Percentiles rank a stretch among this genome's conserved stretches.
phyloP scores from a whole-genome alignment of 2,888 invertebrate species.

The Tupiocoris notatus region DNA sequence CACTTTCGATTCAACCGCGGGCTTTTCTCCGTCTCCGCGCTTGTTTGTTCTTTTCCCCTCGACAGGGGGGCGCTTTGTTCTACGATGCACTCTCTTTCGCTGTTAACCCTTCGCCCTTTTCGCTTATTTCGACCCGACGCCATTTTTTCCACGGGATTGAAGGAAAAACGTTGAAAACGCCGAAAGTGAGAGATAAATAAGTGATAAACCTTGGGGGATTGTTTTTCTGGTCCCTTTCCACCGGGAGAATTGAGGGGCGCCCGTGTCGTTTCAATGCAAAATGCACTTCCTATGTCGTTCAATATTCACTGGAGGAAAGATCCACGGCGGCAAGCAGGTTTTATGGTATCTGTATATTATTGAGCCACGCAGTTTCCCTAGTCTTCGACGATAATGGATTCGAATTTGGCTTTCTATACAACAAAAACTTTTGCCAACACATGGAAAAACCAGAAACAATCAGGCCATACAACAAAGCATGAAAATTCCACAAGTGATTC shows the following conservation, averaged over 20 bases:
- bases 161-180: neutral
- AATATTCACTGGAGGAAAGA: neutral
- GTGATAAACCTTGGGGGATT: neutral
- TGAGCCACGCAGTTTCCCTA: too few species aligned
- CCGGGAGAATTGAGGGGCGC: neutral
- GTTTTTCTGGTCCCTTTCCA: neutral
- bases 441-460: too few species aligned
- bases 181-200: neutral
- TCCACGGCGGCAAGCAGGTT: too few species aligned
- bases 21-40: neutral
- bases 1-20: neutral
- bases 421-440: too few species aligned
- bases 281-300: neutral
- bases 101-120: neutral
- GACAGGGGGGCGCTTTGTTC: neutral
- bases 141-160: neutral
- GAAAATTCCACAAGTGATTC: too few species aligned
- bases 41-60: neutral
- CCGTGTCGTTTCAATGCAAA: neutral
- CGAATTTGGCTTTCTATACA: too few species aligned
- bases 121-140: neutral
- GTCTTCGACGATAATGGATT: too few species aligned
- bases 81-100: too few species aligned
- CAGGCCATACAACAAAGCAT: too few species aligned
- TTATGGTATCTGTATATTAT: too few species aligned